Conservation (phyloP, 1,140 invertebrate genomes). For the Microvelia longipes region DNA sequence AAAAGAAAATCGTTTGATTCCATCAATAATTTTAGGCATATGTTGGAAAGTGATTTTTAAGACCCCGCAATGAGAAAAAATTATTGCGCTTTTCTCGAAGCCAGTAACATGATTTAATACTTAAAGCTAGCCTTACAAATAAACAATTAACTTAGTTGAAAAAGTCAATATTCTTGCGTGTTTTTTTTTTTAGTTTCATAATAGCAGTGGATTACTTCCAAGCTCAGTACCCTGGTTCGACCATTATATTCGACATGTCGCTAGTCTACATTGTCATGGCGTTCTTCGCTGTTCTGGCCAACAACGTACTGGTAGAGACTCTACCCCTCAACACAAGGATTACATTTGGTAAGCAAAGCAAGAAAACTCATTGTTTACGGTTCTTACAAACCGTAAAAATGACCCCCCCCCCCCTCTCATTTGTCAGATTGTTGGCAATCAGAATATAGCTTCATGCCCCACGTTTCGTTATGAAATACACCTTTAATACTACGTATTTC, state of each 20-base stretch:
- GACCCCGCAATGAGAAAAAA: too few relatives aligned
- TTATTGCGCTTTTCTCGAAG: too few relatives aligned
- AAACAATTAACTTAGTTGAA: too few relatives aligned
- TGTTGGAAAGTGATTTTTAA: too few relatives aligned
- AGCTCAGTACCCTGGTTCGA: constrained; percentile 59
- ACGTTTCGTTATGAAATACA: too few relatives aligned
- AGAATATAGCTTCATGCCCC: background rate
- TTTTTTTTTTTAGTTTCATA: constrained; percentile 52
- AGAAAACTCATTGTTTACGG: too few relatives aligned
- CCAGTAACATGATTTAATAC: too few relatives aligned
- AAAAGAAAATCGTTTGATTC: too few relatives aligned
- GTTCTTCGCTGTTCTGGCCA: constrained; percentile 67
- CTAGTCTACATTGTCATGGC: constrained; percentile 75
- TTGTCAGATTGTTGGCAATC: background rate
- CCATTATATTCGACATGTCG: constrained; percentile 82
- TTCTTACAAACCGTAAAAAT: background rate
- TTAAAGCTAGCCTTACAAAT: too few relatives aligned
- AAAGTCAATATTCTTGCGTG: too few relatives aligned
- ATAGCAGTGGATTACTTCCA: constrained; percentile 83
- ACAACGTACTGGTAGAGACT: constrained; percentile 71
- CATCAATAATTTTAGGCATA: too few relatives aligned
- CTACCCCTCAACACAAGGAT: constrained; percentile 67
- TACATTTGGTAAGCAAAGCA: constrained; percentile 50
- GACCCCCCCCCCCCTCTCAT: background rate
- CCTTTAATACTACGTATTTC: too few relatives aligned